phyloP scores from a whole-genome alignment of 2,888 invertebrate genomes.

The Argynnis bischoffii region DNA sequence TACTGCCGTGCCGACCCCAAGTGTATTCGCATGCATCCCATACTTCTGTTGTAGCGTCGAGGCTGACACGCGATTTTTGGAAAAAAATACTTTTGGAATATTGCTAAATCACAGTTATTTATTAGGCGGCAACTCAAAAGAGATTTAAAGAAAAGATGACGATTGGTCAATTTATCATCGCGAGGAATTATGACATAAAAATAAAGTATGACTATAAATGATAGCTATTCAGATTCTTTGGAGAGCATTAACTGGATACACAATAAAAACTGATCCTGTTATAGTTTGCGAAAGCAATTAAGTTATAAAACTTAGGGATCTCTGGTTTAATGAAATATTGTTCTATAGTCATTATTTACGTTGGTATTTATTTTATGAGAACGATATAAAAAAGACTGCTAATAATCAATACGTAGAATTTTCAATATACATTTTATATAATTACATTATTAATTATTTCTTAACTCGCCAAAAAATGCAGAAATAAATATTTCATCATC shows the following conservation, averaged over 20 bases:
- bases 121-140: conserved; percentile 24
- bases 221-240: conserved; percentile 55
- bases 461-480: too few species aligned
- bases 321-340: conserved; percentile 76
- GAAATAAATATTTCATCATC: too few species aligned
- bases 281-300: conserved; percentile 79
- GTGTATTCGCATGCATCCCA: conserved; percentile 31
- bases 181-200: conserved; percentile 67
- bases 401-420: too few species aligned
- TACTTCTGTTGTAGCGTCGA: conserved; percentile 24
- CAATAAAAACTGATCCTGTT: conserved; percentile 75
- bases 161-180: conserved; percentile 59
- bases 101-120: conserved; percentile 20
- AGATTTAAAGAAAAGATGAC: conserved; percentile 52
- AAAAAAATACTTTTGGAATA: conserved; percentile 15
- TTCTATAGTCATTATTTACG: conserved; percentile 68
- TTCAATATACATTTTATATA: too few species aligned
- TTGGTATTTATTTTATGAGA: conserved; percentile 45
- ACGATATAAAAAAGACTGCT: conserved; percentile 51
- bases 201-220: conserved; percentile 57
- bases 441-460: too few species aligned
- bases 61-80: conserved; percentile 17
- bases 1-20: conserved; percentile 45
- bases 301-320: conserved; percentile 75
- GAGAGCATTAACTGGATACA: conserved; percentile 56